Evolutionary conservation across 2,888 invertebrate genomes (phyloP), one percentile per base, ranked within the genome.

Genomic region (Agapetus fuscipes): DNA sequence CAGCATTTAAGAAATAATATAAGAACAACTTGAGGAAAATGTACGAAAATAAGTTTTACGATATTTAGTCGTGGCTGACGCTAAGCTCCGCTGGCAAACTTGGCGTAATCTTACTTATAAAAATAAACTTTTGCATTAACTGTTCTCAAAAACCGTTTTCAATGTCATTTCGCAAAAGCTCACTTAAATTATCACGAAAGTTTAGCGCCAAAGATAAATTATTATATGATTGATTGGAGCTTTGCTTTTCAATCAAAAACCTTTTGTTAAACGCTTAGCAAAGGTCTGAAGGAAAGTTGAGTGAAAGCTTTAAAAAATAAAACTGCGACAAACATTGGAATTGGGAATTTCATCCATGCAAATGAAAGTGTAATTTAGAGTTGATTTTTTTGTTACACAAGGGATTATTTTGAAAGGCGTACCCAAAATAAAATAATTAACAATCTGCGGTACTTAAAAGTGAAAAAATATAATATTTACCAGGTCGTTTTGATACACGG

Each of bases 81-180:
- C 17, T 30, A 41, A 43, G 39, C 41, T 44, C 36, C 33, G 31
- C 39, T 34, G 28, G 33, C 17, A 43, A 41, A 47, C 39, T 41
- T 38, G 29, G 14, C 63, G 65, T 69, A 70, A 70, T 69, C 70
- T 69, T 64, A 69, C 70, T 70, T 70, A 70, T 68, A 69, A 70
- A 69, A 69, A 69, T 69, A 70, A 70, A 70, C 70, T 70, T 70
- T 67, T 68, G 58, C 70, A 69, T 70, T 70, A 69, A 67, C 68
- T 64, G 68, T 66, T 39, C 33, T 37, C 37, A 11, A 37, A 39
- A 43, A 46, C 20, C 46, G 39, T 40, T 45, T 41, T 31, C 37
- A 39, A 32, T 39, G 39, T 39, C 41, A 41, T 45, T 40, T 40
- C 31, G 17, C 33, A 17, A 24, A 20, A 31, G 30, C 34, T 44